Conservation (phyloP, 2,113 vertebrate genomes). For the Saguinus imperator region DNA sequence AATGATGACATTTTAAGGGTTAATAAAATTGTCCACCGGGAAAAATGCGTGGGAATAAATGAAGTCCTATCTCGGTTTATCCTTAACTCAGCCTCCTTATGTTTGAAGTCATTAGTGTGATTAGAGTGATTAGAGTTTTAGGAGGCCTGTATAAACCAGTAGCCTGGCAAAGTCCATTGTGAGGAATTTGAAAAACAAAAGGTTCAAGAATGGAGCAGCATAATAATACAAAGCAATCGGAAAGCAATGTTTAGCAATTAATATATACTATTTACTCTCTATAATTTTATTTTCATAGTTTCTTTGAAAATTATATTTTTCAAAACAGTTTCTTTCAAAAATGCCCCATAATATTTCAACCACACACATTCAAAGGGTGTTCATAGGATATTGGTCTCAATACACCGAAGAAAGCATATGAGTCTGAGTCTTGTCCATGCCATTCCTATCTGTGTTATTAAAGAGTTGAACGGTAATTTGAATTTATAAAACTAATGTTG, state of each 20-base stretch:
- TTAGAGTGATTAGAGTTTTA: not conserved
- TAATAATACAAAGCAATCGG: not conserved
- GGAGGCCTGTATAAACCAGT: not conserved
- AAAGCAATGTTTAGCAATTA: not conserved
- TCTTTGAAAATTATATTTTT: not conserved
- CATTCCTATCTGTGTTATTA: not conserved
- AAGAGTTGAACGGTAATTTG: not conserved
- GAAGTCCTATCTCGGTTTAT: not conserved
- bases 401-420: not conserved
- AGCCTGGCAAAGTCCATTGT: not conserved
- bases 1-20: not conserved
- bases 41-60: not conserved
- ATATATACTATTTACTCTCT: not conserved
- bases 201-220: not conserved
- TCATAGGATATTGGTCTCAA: not conserved
- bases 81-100: accelerated
- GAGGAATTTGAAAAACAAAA: not conserved
- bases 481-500: conserved; percentile 58
- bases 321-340: not conserved
- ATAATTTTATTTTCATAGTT: not conserved
- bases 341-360: not conserved
- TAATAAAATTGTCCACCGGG: not conserved
- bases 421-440: not conserved
- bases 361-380: not conserved
- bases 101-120: not conserved